These are phyloP conservation scores for Diorhabda carinulata DNA, from an alignment of 1,140 invertebrate genomes.

Conservation along the genomic window DNA sequence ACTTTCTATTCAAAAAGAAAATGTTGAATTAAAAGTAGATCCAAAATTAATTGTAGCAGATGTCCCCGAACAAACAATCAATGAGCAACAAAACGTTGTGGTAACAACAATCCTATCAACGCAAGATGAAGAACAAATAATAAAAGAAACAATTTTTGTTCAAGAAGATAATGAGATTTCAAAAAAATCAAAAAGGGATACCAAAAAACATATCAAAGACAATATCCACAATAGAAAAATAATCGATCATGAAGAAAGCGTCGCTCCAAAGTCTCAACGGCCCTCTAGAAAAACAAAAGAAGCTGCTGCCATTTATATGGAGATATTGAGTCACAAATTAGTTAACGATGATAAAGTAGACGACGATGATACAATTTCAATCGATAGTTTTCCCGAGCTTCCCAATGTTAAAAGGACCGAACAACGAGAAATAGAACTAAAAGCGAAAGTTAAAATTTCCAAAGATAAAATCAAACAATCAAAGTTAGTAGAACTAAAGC, in stretches of 20 bases:
- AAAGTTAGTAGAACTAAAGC: too few relatives aligned
- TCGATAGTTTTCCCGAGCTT: slow-evolving; percentile 64
- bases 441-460: slow-evolving; percentile 44
- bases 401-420: slow-evolving; percentile 60
- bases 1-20: too few relatives aligned
- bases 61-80: too few relatives aligned
- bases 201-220: not conserved
- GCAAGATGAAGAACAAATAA: not conserved
- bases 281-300: slow-evolving; percentile 72
- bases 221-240: slow-evolving; percentile 8
- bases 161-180: not conserved
- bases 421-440: slow-evolving; percentile 60
- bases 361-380: slow-evolving; percentile 60
- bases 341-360: slow-evolving; percentile 53
- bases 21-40: too few relatives aligned
- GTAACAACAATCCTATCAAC: too few relatives aligned
- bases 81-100: too few relatives aligned
- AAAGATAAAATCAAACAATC: slow-evolving; percentile 32
- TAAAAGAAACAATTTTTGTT: not conserved
- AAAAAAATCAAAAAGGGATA: not conserved
- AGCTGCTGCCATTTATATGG: slow-evolving; percentile 70
- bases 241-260: slow-evolving; percentile 14
- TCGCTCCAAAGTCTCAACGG: slow-evolving; percentile 36
- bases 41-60: too few relatives aligned
- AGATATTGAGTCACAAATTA: slow-evolving; percentile 66